phyloP scores from a whole-genome alignment of 1,140 invertebrate species.

The Druon quercuslanigerum region DNA sequence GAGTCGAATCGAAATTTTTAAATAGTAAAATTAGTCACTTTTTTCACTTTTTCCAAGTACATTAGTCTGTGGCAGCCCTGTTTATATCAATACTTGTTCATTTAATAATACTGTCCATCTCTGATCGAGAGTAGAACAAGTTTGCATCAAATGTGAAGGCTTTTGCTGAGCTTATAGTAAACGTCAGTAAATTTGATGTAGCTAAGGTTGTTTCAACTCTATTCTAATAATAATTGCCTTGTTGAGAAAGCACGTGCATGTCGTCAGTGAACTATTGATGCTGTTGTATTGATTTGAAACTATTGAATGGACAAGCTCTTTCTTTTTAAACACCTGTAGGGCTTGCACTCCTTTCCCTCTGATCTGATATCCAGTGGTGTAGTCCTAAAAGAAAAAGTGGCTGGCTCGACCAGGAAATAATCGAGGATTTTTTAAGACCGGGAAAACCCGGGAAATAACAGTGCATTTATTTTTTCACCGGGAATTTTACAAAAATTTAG shows the following conservation, averaged over 20 bases:
- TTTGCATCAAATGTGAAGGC: not conserved
- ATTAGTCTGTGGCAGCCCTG: no score
- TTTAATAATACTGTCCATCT: not conserved
- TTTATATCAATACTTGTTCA: not conserved
- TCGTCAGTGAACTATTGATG: not conserved
- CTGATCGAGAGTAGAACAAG: not conserved
- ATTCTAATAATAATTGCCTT: not conserved
- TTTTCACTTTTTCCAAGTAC: no score
- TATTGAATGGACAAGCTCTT: not conserved
- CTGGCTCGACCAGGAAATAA: no score
- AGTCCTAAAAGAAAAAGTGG: no score
- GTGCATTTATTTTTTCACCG: no score
- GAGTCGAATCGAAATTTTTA: no score
- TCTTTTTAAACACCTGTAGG: constrained; percentile 20
- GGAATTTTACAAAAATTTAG: no score
- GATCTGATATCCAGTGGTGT: not conserved
- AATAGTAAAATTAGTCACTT: no score
- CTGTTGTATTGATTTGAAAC: not conserved
- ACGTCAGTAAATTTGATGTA: not conserved
- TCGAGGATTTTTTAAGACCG: no score
- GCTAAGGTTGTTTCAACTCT: no score
- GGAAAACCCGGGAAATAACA: no score
- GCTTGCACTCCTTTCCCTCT: constrained; percentile 18
- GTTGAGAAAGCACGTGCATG: constrained; percentile 17
- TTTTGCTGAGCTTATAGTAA: not conserved